Evolutionary conservation across 64 coral and sea anemone species (phyloP), one percentile per base, ranked within the genome.

Genomic region (Montipora capricornis): DNA sequence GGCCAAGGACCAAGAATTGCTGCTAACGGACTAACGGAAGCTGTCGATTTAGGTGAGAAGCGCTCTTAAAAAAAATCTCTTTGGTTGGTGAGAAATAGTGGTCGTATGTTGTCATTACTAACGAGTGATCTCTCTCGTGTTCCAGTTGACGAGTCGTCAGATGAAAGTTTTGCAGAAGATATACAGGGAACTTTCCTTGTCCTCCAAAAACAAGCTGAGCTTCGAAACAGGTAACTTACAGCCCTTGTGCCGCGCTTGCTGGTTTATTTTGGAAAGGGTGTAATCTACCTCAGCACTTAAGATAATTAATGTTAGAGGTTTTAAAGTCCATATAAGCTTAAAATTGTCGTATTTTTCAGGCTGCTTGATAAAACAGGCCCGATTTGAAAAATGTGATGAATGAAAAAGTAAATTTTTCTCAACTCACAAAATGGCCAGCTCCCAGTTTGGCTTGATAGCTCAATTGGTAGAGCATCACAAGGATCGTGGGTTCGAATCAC

Each of bases 151-250:
- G 48, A 94, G 44, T 94, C 92, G 47, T 94, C 92, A 69, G 95
- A 97, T 47, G 95, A 97, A 10, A 97, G 92, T 69, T 88, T 55
- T 29, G 73, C 86, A 16, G 95, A 97, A 49, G 92, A 97, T 49
- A 66, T 94, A 3, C 88, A 97, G 91, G 89, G 91, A 53, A 91
- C 94, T 16, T 97, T 97, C 13, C 24, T 97, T 17, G 50, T 91
- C 19, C 55, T 97, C 9, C 92, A 94, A 60, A 97, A 97, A 48
- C 92, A 97, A 77, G 95, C 95, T 17, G 95, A 97, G 74, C 77
- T 91, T 60, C 92, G 95, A 47, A 97, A 97, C 81, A 92, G 91
- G 95, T 97, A 80, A 45, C 47, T 46, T 50, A 3, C 26, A 26
- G 46, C 20, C 8, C 14, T 20, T n/a, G 19, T 49, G 13, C 15